Evolutionary conservation across 2,797 vertebrate genomes (phyloP), one percentile per base, ranked within the genome.

Genomic region (Lateolabrax maculatus): DNA sequence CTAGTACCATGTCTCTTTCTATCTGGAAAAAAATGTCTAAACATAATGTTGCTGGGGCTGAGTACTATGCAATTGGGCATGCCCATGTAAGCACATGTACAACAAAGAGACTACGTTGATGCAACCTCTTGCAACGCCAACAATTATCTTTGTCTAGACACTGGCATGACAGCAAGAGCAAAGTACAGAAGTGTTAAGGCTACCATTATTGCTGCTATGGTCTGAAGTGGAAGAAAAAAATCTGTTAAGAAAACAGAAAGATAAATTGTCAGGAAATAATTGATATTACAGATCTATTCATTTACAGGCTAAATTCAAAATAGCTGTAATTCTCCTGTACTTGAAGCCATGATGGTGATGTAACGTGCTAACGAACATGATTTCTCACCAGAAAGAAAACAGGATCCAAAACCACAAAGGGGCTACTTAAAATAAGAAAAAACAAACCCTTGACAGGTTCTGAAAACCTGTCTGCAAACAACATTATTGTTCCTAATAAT

Each of bases 101-200:
- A 75, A 41, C 64, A 53, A 6, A 80, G 25, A 41, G 48, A 72
- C 46, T 27, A 29, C 11, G 75, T 84, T 91, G 89, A 93, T 85
- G 90, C 87, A 93, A 92, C 55, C 79, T 39, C 75, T 56, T 83
- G 90, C 79, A 92, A 91, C 0, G 10, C 60, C 55, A 79, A 81
- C 65, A 79, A 86, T 81, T 79, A 84, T 76, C 71, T 84, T 60
- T 3, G 37, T 81, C 88, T 85, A 80, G 80, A 90, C 78, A 39
- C 29, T 0, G 48, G 23, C 52, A 74, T 76, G 73, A 53, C 69
- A 83, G 73, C 31, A 46, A 68, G 16, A 83, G 36, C 57, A 57
- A 58, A 78, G 72, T 19, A 46, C 21, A 44, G 46, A 61, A 31
- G 58, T 37, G 16, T 55, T 46, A 60, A 56, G 37, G 61, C 34